phyloP scores from a whole-genome alignment of 2,888 invertebrate genomes.

The Drosophila eohydei region DNA sequence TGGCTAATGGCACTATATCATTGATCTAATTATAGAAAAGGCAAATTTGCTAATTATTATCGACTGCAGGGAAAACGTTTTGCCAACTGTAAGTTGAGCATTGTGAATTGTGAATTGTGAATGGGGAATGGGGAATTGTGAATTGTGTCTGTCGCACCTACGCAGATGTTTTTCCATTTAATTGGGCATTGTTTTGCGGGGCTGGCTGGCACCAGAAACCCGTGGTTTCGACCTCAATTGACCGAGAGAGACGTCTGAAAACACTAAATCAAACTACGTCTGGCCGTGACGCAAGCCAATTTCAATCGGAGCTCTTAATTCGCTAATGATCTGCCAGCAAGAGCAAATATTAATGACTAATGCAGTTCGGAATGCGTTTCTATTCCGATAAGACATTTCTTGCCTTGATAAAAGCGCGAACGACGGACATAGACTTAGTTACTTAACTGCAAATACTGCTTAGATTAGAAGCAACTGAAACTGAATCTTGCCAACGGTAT shows the following conservation, averaged over 20 bases:
- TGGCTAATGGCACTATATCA: background rate
- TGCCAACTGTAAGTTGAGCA: background rate
- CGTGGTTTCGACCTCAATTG: conserved; percentile 33
- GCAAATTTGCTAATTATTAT: background rate
- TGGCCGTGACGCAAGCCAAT: conserved; percentile 40
- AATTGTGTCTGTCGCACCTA: conserved; percentile 44
- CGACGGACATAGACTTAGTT: conserved; percentile 13
- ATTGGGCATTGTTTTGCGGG: conserved; percentile 57
- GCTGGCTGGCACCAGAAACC: conserved; percentile 39
- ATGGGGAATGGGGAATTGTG: background rate
- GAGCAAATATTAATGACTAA: conserved; percentile 43
- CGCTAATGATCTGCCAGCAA: conserved; percentile 19
- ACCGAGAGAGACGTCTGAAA: conserved; percentile 25
- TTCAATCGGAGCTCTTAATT: background rate
- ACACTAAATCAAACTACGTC: conserved; percentile 34
- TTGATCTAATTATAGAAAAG: conserved; percentile 3
- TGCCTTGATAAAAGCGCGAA: conserved; percentile 37
- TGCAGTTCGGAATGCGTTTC: conserved; percentile 43
- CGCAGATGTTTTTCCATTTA: conserved; percentile 63
- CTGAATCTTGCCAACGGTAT: background rate
- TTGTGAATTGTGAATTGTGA: conserved; percentile 9
- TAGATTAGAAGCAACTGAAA: conserved; percentile 36
- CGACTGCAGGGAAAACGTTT: background rate
- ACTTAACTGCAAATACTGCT: conserved; percentile 32
- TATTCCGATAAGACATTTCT: conserved; percentile 34